Conservation (phyloP, 2,888 invertebrate genomes). For the Eucriotettix oculatus region DNA sequence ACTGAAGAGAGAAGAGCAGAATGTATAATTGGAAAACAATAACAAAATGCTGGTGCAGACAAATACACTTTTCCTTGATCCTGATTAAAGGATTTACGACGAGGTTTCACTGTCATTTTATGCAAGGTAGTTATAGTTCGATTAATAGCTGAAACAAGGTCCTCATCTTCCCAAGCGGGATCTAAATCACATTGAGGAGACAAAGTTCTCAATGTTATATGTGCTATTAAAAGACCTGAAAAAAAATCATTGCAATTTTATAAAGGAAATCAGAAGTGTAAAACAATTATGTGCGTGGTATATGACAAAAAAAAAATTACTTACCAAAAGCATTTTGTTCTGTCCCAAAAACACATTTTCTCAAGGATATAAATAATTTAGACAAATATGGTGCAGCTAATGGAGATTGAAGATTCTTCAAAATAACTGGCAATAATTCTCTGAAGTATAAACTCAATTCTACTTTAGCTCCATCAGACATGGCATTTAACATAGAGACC, state of each 20-base stretch:
- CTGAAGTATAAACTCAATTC: constrained; percentile 19
- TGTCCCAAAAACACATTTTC: constrained; percentile 34
- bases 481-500: constrained; percentile 11
- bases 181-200: constrained; percentile 69
- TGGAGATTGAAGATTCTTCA: constrained; percentile 54
- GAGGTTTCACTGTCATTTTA: constrained; percentile 25
- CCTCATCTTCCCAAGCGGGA: constrained; percentile 57
- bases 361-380: constrained; percentile 41
- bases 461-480: constrained; percentile 20
- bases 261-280: neutral
- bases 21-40: constrained; percentile 62
- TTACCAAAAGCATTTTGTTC: constrained; percentile 5
- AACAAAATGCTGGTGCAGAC: constrained; percentile 64
- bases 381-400: constrained; percentile 54
- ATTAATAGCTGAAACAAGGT: constrained; percentile 41
- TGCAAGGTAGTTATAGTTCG: constrained; percentile 44
- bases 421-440: constrained; percentile 35
- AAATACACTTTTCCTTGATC: constrained; percentile 23
- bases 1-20: constrained; percentile 33
- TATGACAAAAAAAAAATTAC: neutral
- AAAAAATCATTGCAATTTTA: neutral
- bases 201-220: constrained; percentile 50
- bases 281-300: neutral
- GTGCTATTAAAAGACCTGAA: constrained; percentile 33
- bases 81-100: neutral